phyloP scores from a whole-genome alignment of 2,888 invertebrate genomes.

The Cynaeus angustus region DNA sequence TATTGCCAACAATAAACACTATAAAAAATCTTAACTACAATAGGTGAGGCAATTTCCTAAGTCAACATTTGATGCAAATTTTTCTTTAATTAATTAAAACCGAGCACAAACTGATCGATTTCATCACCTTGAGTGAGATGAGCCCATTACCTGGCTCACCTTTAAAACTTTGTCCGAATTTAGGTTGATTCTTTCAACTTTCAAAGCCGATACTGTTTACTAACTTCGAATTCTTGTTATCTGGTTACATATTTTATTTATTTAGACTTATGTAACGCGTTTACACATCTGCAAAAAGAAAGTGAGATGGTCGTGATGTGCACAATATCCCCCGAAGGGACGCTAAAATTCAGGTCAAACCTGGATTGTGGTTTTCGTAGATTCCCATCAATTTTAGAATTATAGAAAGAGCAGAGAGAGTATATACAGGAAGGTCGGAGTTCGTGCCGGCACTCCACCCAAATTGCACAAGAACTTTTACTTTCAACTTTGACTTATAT shows the following conservation, averaged over 20 bases:
- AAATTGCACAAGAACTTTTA: constrained; percentile 47
- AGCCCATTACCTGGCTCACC: constrained; percentile 13
- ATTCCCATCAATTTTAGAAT: too few relatives aligned
- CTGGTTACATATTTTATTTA: constrained; percentile 39
- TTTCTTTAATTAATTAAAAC: not conserved
- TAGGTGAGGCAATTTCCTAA: constrained; percentile 2
- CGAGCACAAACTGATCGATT: too few relatives aligned
- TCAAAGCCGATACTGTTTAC: constrained; percentile 33
- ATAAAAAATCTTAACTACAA: constrained; percentile 16
- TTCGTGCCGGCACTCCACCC: constrained; percentile 32
- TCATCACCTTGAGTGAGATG: not conserved
- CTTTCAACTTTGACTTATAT: constrained; percentile 47
- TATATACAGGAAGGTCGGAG: constrained; percentile 31
- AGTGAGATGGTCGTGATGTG: constrained; percentile 42
- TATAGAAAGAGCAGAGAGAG: constrained; percentile 19
- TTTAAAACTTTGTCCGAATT: constrained; percentile 22
- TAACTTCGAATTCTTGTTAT: constrained; percentile 39
- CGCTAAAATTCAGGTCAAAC: constrained; percentile 36
- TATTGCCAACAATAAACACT: constrained; percentile 16
- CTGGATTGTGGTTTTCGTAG: constrained; percentile 2
- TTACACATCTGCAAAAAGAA: constrained; percentile 46
- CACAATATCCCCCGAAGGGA: constrained; percentile 36
- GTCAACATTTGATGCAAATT: not conserved
- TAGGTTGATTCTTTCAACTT: constrained; percentile 38
- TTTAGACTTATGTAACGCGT: constrained; percentile 37